phyloP scores from a whole-genome alignment of 2,113 vertebrate species.

The Neofelis nebulosa region DNA sequence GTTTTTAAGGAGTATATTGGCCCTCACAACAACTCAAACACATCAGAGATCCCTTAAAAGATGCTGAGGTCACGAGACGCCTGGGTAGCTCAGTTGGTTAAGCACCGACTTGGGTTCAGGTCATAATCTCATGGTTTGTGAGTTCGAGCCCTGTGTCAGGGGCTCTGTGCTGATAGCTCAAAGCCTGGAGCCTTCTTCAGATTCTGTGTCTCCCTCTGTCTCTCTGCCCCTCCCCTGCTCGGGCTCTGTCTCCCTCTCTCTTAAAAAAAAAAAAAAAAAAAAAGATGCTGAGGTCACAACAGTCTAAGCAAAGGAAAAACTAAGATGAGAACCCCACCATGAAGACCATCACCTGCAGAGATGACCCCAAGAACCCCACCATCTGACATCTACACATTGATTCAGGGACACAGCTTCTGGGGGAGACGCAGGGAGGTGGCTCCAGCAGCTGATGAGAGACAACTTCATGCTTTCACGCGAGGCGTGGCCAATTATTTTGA shows the following conservation, averaged over 20 bases:
- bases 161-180: too few relatives aligned
- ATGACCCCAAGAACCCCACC: not conserved
- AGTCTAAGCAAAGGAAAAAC: not conserved
- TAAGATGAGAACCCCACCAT: not conserved
- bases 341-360: not conserved
- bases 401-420: not conserved
- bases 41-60: slow-evolving; percentile 24
- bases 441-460: not conserved
- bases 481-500: slow-evolving; percentile 23
- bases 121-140: too few relatives aligned
- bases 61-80: not conserved
- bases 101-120: too few relatives aligned
- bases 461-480: not conserved
- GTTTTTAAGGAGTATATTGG: not conserved
- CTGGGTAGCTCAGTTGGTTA: too few relatives aligned
- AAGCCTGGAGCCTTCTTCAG: too few relatives aligned
- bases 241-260: too few relatives aligned
- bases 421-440: not conserved
- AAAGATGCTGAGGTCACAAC: not conserved
- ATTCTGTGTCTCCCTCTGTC: too few relatives aligned
- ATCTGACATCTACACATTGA: not conserved
- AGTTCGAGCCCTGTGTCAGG: too few relatives aligned
- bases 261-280: not conserved
- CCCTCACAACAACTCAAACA: slow-evolving; percentile 28
- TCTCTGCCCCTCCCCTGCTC: too few relatives aligned